Conservation (phyloP, 2,888 invertebrate genomes). For the Coenonympha arcania region DNA sequence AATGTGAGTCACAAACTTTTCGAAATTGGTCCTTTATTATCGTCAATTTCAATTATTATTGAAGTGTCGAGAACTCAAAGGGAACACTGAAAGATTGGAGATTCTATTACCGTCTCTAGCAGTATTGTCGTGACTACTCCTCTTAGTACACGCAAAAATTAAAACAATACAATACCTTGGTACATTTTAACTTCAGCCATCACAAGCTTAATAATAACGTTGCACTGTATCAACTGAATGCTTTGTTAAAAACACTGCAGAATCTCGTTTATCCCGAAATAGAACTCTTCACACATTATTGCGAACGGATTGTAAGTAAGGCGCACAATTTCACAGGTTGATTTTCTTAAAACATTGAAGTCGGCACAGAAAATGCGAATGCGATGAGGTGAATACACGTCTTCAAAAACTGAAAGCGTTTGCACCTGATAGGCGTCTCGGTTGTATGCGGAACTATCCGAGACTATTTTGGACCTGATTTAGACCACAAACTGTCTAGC, state of each 20-base stretch:
- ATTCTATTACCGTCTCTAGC: no score
- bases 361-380: background rate
- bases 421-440: constrained; percentile 60
- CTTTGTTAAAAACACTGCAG: background rate
- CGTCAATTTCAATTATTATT: no score
- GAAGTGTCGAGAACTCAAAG: no score
- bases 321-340: background rate
- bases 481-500: constrained; percentile 61
- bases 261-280: background rate
- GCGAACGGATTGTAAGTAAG: background rate
- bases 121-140: no score
- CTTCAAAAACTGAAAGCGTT: constrained; percentile 31
- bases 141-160: no score
- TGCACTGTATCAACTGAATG: background rate
- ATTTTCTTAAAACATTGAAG: background rate
- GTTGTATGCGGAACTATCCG: constrained; percentile 62
- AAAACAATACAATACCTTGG: background rate
- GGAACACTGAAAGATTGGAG: no score
- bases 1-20: no score
- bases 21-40: no score
- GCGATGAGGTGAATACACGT: constrained; percentile 1
- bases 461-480: constrained; percentile 63
- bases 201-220: background rate
- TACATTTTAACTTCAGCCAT: constrained; percentile 5
- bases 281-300: background rate